Conservation (phyloP, 1,140 invertebrate species). For the Drosophila repletoides region DNA sequence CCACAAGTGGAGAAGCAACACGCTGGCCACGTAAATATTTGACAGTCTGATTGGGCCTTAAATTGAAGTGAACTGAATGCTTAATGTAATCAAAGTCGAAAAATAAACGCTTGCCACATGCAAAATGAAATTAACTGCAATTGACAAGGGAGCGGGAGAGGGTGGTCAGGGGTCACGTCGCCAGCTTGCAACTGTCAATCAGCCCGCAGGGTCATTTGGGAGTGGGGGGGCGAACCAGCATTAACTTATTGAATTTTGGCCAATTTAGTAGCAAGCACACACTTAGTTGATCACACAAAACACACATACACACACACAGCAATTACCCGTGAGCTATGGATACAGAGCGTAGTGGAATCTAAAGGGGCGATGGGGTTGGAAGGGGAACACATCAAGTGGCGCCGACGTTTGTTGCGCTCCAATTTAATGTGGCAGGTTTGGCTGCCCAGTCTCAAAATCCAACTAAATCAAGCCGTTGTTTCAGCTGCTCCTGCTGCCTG, state of each 20-base stretch:
- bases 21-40: too few relatives aligned
- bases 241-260: conserved; percentile 80
- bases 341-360: neutral
- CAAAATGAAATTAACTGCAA: conserved; percentile 62
- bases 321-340: conserved; percentile 62
- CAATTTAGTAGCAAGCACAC: conserved; percentile 55
- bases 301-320: conserved; percentile 2
- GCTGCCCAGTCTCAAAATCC: conserved; percentile 12
- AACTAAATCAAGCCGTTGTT: conserved; percentile 62
- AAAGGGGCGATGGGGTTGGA: conserved; percentile 5
- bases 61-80: conserved; percentile 22
- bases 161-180: conserved; percentile 20
- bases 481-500: neutral
- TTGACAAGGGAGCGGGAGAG: conserved; percentile 21
- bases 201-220: neutral
- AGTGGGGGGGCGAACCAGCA: conserved; percentile 34
- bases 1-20: too few relatives aligned
- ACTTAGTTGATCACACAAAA: conserved; percentile 54
- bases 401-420: conserved; percentile 44
- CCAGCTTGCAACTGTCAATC: conserved; percentile 52
- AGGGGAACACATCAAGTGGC: conserved; percentile 53
- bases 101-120: conserved; percentile 34
- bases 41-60: too few relatives aligned
- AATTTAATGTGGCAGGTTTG: conserved; percentile 65
- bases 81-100: conserved; percentile 55